These are phyloP conservation scores for Philaethria dido DNA, from an alignment of 2,888 invertebrate species.

Conservation along the genomic window DNA sequence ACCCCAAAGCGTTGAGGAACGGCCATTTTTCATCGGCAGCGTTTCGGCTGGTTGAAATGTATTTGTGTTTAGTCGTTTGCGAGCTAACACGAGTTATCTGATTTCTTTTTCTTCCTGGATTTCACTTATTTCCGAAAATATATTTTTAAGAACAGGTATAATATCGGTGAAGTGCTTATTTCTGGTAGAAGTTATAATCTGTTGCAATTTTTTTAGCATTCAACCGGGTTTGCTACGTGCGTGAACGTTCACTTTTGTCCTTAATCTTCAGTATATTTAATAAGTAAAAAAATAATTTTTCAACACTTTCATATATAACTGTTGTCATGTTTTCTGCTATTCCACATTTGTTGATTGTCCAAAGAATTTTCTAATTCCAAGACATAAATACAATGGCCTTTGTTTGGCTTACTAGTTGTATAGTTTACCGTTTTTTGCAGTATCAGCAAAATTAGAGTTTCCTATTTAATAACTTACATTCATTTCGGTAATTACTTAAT, in stretches of 20 bases:
- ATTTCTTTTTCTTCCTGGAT: not conserved
- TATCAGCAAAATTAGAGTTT: not conserved
- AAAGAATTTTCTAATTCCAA: slow-evolving; percentile 2
- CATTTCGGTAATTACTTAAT: not conserved
- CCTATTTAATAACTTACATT: not conserved
- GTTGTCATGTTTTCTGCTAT: too few species aligned
- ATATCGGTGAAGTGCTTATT: not conserved
- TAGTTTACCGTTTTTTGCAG: slow-evolving; percentile 11
- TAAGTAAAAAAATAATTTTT: not conserved
- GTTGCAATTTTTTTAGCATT: not conserved
- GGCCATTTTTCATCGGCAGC: slow-evolving; percentile 25
- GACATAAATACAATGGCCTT: not conserved
- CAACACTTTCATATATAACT: not conserved
- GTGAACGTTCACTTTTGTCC: slow-evolving; percentile 1
- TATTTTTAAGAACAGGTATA: not conserved
- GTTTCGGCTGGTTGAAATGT: slow-evolving; percentile 13
- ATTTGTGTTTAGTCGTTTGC: not conserved
- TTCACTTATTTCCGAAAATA: not conserved
- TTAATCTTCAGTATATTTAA: not conserved
- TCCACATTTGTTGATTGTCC: not conserved
- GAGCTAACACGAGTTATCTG: not conserved
- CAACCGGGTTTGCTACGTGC: slow-evolving; percentile 20
- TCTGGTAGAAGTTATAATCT: slow-evolving; percentile 23
- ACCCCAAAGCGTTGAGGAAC: slow-evolving; percentile 3
- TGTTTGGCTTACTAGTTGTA: not conserved